Evolutionary conservation across 2,797 vertebrate genomes (phyloP).

Genomic region (Hoplostethus atlanticus): DNA sequence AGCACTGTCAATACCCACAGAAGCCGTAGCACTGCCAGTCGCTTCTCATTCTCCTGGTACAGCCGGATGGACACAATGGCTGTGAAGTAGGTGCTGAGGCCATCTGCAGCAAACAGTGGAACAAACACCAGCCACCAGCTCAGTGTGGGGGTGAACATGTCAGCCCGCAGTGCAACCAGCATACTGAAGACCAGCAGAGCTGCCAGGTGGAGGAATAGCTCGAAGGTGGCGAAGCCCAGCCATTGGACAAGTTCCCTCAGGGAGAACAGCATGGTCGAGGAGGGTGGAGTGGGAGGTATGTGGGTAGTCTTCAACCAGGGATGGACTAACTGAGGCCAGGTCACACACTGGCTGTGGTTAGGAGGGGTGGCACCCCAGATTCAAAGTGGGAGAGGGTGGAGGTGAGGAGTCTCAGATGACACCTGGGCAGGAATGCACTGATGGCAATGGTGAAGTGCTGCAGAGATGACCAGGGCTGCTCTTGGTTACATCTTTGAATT

Average conservation of each 20-base stretch:
- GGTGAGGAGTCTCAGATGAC: constrained; percentile 16
- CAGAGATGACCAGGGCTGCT: neutral
- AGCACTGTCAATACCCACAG: constrained; percentile 98
- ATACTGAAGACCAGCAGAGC: constrained; percentile 92
- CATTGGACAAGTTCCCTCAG: constrained; percentile 96
- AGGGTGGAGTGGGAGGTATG: neutral
- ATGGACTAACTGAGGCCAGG: constrained; percentile 39
- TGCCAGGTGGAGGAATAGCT: constrained; percentile 94
- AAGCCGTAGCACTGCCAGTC: constrained; percentile 93
- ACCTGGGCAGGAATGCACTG: constrained; percentile 1
- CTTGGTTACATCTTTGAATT: constrained; percentile 21
- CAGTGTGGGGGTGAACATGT: constrained; percentile 81
- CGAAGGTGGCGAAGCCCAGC: constrained; percentile 97
- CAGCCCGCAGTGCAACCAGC: constrained; percentile 90
- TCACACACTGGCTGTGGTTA: constrained; percentile 18
- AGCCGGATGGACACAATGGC: constrained; percentile 97
- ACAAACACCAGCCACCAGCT: constrained; percentile 96
- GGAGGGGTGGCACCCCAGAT: constrained; percentile 44
- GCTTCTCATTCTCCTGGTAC: constrained; percentile 98
- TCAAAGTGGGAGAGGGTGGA: neutral
- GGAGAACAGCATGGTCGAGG: constrained; percentile 91
- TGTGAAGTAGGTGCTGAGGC: constrained; percentile 99
- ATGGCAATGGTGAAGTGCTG: neutral
- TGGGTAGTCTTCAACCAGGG: constrained; percentile 31
- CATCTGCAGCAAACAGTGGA: constrained; percentile 94